phyloP scores from a whole-genome alignment of 2,888 invertebrate species.

The Teinopalpus imperialis region DNA sequence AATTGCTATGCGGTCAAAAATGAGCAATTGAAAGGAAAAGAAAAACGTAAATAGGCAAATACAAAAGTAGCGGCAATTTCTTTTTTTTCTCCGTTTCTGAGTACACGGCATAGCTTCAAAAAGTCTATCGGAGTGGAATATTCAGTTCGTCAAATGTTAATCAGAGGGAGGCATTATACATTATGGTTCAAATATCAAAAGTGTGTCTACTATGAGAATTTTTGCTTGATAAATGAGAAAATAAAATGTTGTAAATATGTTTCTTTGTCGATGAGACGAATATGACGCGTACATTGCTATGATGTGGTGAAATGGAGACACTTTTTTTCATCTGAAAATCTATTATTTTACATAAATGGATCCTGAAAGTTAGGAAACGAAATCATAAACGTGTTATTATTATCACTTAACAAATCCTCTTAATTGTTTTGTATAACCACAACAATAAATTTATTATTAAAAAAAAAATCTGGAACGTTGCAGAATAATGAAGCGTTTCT shows the following conservation, averaged over 20 bases:
- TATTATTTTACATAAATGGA: too few species aligned
- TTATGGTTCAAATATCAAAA: conserved; percentile 78
- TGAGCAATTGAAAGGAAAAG: conserved; percentile 40
- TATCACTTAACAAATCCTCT: too few species aligned
- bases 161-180: conserved; percentile 72
- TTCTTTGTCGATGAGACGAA: conserved; percentile 33
- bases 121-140: conserved; percentile 72
- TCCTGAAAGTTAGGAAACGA: too few species aligned
- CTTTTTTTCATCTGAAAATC: too few species aligned
- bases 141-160: conserved; percentile 77
- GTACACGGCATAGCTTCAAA: conserved; percentile 62
- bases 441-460: too few species aligned
- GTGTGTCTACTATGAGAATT: conserved; percentile 52
- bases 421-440: too few species aligned
- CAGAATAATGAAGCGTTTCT: too few species aligned
- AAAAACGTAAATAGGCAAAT: conserved; percentile 30
- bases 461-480: too few species aligned
- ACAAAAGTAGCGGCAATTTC: conserved; percentile 55
- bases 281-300: conserved; percentile 8
- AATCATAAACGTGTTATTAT: too few species aligned
- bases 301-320: background rate
- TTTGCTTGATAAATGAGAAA: conserved; percentile 61
- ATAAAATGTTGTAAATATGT: conserved; percentile 33
- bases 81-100: conserved; percentile 52
- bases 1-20: conserved; percentile 13